Percentiles rank a stretch among this genome's conserved stretches.
Evolutionary conservation across 2,888 invertebrate species (phyloP).

Genomic region (Acanthoscelides obtectus): DNA sequence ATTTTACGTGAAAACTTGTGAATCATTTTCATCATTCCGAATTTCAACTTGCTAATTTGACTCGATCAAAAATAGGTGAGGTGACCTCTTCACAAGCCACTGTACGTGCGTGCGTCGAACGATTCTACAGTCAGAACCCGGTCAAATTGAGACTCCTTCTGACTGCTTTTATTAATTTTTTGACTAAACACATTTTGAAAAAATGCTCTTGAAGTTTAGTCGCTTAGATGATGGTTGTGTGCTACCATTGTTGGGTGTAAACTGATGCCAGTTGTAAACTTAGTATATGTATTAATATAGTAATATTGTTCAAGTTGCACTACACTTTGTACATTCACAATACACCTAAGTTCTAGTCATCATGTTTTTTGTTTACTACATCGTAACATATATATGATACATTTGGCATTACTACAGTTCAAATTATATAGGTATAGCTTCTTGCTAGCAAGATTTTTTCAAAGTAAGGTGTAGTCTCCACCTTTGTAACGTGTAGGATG

Average conservation of each 20-base stretch:
- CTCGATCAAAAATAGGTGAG: no score
- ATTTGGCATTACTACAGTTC: slow-evolving; percentile 47
- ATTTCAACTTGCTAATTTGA: no score
- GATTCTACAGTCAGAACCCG: no score
- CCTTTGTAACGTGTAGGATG: background rate
- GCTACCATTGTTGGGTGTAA: background rate
- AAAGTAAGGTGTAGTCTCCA: slow-evolving; percentile 2
- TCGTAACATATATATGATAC: slow-evolving; percentile 45
- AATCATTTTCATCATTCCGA: no score
- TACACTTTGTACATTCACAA: slow-evolving; percentile 47
- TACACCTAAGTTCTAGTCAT: slow-evolving; percentile 35
- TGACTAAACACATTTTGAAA: no score
- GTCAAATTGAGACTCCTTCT: no score
- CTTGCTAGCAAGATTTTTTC: slow-evolving; percentile 14
- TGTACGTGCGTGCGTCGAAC: no score
- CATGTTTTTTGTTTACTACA: slow-evolving; percentile 40
- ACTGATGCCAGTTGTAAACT: background rate
- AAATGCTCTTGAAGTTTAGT: background rate
- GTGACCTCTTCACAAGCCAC: no score
- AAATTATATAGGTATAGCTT: slow-evolving; percentile 20
- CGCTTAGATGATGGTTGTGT: background rate
- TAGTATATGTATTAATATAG: background rate
- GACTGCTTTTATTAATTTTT: no score
- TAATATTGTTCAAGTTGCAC: slow-evolving; percentile 37
- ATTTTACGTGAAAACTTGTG: no score